A percentile compares a stretch with the other conserved stretches of the same genome.
These are phyloP conservation scores for Ferrisia virgata DNA, from an alignment of 2,888 invertebrate genomes.

Conservation along the genomic window DNA sequence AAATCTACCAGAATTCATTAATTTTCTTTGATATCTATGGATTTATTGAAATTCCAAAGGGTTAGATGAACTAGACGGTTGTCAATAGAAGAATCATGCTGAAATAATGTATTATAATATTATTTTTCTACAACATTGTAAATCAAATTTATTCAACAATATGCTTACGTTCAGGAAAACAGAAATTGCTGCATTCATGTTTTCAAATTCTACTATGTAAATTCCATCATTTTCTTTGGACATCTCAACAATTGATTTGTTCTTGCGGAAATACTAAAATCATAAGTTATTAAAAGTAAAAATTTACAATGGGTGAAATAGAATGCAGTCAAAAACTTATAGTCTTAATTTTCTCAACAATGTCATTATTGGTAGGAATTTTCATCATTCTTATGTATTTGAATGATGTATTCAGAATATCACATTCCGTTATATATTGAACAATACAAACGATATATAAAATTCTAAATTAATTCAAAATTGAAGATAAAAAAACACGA, in stretches of 20 bases:
- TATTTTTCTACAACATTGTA: background rate
- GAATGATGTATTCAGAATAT: background rate
- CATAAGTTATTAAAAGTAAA: background rate
- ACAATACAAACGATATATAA: background rate
- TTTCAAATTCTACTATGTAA: background rate
- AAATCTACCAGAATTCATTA: too few species aligned
- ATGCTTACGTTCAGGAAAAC: background rate
- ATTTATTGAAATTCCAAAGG: background rate
- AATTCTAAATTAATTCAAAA: background rate
- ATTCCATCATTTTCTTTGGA: background rate
- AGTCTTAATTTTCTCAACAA: background rate
- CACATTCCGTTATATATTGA: background rate
- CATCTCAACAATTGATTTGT: background rate
- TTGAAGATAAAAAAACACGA: background rate
- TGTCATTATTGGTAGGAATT: background rate
- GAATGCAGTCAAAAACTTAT: too few species aligned
- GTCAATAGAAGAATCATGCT: background rate
- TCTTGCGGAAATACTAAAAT: background rate
- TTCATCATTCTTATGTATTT: background rate
- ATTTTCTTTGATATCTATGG: background rate
- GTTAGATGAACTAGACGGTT: background rate
- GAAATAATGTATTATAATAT: background rate
- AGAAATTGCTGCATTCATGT: background rate
- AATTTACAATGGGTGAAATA: background rate
- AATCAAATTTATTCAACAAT: background rate